Percentiles rank a stretch among this genome's conserved stretches.
Evolutionary conservation across 2,888 invertebrate species (phyloP).

Genomic region (Morinoia aosen): DNA sequence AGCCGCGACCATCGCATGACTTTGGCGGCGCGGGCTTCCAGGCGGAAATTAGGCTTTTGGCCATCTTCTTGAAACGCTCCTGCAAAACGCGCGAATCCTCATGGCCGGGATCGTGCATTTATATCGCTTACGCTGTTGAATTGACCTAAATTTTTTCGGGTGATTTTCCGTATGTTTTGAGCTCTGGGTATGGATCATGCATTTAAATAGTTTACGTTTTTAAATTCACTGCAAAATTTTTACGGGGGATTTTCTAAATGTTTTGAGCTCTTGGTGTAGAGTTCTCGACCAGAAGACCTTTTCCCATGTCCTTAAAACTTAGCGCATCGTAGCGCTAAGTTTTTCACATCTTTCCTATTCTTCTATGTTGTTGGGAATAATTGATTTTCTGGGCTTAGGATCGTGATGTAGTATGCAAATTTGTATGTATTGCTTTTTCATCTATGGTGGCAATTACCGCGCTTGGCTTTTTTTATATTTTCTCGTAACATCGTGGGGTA

Average conservation of each 20-base stretch:
- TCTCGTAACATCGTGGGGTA: too few relatives aligned
- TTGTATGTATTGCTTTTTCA: too few relatives aligned
- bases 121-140: background rate
- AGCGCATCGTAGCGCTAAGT: too few relatives aligned
- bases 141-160: background rate
- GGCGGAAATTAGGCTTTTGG: slow-evolving; percentile 17
- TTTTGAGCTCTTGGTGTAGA: background rate
- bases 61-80: background rate
- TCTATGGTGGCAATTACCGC: too few relatives aligned
- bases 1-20: background rate
- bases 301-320: too few relatives aligned
- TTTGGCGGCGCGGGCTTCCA: background rate
- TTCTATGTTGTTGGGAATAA: too few relatives aligned
- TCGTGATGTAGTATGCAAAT: too few relatives aligned
- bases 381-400: too few relatives aligned
- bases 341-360: too few relatives aligned
- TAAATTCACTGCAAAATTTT: background rate
- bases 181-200: background rate
- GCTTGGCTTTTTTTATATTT: too few relatives aligned
- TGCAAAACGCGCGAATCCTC: background rate
- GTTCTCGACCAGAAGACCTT: too few relatives aligned
- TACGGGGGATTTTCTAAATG: background rate
- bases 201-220: background rate
- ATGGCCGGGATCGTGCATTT: background rate
- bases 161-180: background rate